Evolutionary conservation across 2,888 invertebrate genomes (phyloP), one percentile per base, ranked within the genome.

Genomic region (Euphydryas editha): DNA sequence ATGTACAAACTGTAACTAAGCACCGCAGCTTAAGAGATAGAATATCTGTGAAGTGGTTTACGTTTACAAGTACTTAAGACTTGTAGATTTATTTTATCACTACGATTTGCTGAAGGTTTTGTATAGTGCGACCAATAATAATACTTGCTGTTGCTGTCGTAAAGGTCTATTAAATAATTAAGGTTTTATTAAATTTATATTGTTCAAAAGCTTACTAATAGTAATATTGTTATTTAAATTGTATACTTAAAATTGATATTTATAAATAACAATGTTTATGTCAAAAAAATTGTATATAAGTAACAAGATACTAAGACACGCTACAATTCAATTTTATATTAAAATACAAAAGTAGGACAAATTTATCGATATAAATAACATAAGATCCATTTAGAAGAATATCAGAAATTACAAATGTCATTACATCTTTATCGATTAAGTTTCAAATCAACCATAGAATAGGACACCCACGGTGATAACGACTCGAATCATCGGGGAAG

Each of bases 401-500:
- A 30, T 30, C 8, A 46, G 3, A 49, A 21, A 49, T 49, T 24
- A 20, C 18, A 21, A 49, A 49, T 24, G 49, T 10, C 30, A 17
- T 15, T 36, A 54, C 3, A 17, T 5, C 10, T 36, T 36, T 10
- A 54, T 54, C 13, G 30, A 36, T 54, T 17, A 8, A 36, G n/a
- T 54, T 36, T 36, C n/a, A 54, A 54, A 30, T 54, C 18, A 20
- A 15, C 17, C n/a, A 54, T 54, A 54, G 36, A 54, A 54, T 36
- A 24, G 17, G n/a, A 21, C 30, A 30, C 54, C 54, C 54, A 36
- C 10, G 4, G 30, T 17, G 54, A 58, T 49, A 63, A 63, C 51
- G 44, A 64, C 36, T 58, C 58, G 42, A 44, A 39, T 44, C 30
- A 30, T 30, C 8, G 30, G 30, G 46, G 39, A 65, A 56, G 24